Conservation (phyloP, 2,888 invertebrate genomes). For the Plemyria rubiginata region DNA sequence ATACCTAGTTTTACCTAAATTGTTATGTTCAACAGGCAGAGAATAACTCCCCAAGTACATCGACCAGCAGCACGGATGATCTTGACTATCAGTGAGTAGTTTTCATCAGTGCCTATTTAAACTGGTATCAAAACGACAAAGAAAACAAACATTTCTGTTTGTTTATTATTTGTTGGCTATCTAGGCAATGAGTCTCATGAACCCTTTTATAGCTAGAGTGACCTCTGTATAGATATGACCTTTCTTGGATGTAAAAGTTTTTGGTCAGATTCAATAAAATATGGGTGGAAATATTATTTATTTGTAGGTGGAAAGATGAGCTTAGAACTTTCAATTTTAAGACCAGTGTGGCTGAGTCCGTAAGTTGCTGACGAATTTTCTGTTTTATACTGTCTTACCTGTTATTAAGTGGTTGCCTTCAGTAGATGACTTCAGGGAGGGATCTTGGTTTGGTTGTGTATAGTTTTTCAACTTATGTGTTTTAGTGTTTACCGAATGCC, state of each 20-base stretch:
- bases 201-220: constrained; percentile 4
- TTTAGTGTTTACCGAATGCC: too few species aligned
- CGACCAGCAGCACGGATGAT: constrained; percentile 55
- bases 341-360: constrained; percentile 3
- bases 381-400: neutral
- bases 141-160: constrained; percentile 21
- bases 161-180: neutral
- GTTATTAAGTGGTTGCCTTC: neutral
- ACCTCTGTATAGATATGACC: constrained; percentile 1
- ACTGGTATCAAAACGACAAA: constrained; percentile 26
- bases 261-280: neutral
- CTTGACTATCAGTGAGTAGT: constrained; percentile 71
- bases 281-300: too few species aligned
- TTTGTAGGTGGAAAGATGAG: constrained; percentile 13
- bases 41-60: constrained; percentile 58
- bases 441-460: too few species aligned
- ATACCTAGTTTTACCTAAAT: constrained; percentile 30
- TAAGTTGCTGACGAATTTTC: constrained; percentile 1
- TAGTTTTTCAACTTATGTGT: too few species aligned
- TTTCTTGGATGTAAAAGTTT: neutral
- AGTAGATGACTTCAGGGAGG: too few species aligned
- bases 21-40: constrained; percentile 43
- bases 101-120: neutral
- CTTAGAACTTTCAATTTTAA: constrained; percentile 8
- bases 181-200: constrained; percentile 4